Conservation (phyloP, 2,888 invertebrate genomes). For the Lepetodrilus schrolli region DNA sequence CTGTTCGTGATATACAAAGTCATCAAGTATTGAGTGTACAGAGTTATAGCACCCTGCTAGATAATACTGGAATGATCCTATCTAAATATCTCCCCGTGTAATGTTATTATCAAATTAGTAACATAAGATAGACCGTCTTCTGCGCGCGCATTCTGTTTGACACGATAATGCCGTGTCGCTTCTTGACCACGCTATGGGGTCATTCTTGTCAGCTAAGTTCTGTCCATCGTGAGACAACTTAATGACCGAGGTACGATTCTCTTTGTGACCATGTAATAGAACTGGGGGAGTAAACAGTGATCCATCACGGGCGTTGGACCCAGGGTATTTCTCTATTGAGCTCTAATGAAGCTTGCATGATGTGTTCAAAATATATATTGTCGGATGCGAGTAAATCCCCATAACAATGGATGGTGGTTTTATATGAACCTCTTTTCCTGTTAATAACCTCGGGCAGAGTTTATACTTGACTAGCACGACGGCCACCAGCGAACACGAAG, state of each 20-base stretch:
- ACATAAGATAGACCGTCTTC: neutral
- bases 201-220: neutral
- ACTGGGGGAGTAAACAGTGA: neutral
- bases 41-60: too few relatives aligned
- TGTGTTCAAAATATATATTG: constrained; percentile 2
- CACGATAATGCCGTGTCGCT: neutral
- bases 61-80: too few relatives aligned
- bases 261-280: neutral
- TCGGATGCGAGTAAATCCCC: neutral
- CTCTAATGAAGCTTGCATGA: constrained; percentile 1
- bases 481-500: neutral
- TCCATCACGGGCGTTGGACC: neutral
- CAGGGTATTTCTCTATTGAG: neutral
- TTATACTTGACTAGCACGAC: neutral
- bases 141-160: neutral
- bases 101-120: constrained; percentile 13
- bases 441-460: neutral
- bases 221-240: neutral
- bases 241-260: neutral
- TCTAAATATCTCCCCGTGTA: too few relatives aligned
- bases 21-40: too few relatives aligned
- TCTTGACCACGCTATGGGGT: neutral
- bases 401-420: neutral
- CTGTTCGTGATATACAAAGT: too few relatives aligned
- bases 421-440: constrained; percentile 4